Evolutionary conservation across 2,888 invertebrate species (phyloP).

Genomic region (Monoplex corrugatus): DNA sequence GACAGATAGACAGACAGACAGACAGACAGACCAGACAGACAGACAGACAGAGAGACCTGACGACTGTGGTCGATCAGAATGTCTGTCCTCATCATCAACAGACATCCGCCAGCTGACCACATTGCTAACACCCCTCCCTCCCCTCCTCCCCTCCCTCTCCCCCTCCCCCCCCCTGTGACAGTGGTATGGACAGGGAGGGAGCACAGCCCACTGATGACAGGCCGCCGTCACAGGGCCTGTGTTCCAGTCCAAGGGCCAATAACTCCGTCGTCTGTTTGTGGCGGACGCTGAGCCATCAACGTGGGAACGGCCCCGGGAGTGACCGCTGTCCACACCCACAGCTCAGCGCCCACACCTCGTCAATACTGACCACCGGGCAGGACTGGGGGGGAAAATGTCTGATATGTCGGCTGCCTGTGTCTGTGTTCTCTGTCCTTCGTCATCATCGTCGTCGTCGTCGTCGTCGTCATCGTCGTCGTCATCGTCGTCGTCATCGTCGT

Average conservation of each 20-base stretch:
- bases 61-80: too few relatives aligned
- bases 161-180: neutral
- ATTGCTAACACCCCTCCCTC: too few relatives aligned
- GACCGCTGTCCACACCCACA: too few relatives aligned
- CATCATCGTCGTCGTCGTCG: neutral
- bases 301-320: slow-evolving; percentile 23
- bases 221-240: neutral
- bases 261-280: slow-evolving; percentile 16
- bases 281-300: neutral
- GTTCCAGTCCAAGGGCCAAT: neutral
- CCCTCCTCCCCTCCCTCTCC: neutral
- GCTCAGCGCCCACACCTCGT: neutral
- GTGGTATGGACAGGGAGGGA: too few relatives aligned
- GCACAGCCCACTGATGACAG: too few relatives aligned
- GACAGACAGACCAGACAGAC: too few relatives aligned
- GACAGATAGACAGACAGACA: too few relatives aligned
- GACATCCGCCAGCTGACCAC: too few relatives aligned
- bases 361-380: neutral
- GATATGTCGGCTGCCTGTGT: neutral
- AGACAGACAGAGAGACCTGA: too few relatives aligned
- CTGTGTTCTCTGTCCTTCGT: too few relatives aligned
- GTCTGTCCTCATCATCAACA: too few relatives aligned
- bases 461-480: slow-evolving; percentile 20
- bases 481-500: slow-evolving; percentile 24
- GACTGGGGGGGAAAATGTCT: neutral